Evolutionary conservation across 2,797 vertebrate species (phyloP).

Genomic region (Melanotaenia nigrans): DNA sequence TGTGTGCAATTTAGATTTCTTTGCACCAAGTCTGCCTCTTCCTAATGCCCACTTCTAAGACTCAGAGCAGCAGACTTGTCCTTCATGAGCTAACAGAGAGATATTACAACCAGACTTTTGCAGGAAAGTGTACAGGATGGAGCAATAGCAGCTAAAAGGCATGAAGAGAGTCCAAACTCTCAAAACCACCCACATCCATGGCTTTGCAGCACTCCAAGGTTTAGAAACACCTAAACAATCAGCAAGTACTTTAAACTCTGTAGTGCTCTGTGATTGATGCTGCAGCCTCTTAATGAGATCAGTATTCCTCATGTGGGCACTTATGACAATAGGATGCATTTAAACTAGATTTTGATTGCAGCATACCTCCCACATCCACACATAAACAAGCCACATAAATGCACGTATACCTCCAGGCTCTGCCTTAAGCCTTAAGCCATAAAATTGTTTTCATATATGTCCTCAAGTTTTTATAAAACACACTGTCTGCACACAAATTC

Average conservation of each 20-base stretch:
- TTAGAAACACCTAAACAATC: constrained; percentile 44
- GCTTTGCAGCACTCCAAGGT: constrained; percentile 33
- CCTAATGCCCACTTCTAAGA: constrained; percentile 48
- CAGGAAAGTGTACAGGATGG: constrained; percentile 47
- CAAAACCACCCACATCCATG: constrained; percentile 34
- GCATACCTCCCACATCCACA: constrained; percentile 46
- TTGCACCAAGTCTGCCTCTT: constrained; percentile 30
- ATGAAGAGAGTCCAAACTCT: constrained; percentile 47
- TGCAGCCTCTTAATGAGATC: constrained; percentile 47
- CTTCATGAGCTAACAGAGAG: constrained; percentile 44
- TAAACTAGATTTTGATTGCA: constrained; percentile 65
- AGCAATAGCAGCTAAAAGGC: constrained; percentile 54
- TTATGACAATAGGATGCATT: constrained; percentile 55
- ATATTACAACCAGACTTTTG: constrained; percentile 57
- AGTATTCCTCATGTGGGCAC: constrained; percentile 53
- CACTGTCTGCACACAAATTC: constrained; percentile 30
- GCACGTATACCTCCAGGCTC: not conserved
- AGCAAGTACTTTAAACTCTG: constrained; percentile 32
- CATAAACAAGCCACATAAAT: constrained; percentile 19
- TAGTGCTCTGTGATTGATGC: constrained; percentile 37
- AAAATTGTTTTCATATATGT: constrained; percentile 48
- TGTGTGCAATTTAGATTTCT: constrained; percentile 21
- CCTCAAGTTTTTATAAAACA: constrained; percentile 43
- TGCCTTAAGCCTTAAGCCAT: constrained; percentile 37
- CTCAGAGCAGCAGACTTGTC: constrained; percentile 41